Evolutionary conservation across 2,797 vertebrate genomes (phyloP).

Genomic region (Xiphorhynchus erythropygius): DNA sequence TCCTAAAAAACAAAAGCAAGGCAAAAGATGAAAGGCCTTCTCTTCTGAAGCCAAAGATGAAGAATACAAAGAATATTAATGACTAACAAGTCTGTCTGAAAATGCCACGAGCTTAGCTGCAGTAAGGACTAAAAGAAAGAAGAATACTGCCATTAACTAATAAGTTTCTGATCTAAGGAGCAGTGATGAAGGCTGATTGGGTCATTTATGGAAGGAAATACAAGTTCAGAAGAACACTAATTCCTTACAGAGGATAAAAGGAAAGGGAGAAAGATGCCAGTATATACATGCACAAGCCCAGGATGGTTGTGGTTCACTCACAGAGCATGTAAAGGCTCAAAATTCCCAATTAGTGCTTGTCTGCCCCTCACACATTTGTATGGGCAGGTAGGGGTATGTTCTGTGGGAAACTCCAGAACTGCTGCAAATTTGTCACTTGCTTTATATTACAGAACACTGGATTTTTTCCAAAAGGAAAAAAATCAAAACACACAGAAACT

Average conservation of each 20-base stretch:
- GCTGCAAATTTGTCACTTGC: neutral
- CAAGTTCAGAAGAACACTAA: neutral
- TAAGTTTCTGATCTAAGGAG: conserved; percentile 30
- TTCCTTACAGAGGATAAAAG: neutral
- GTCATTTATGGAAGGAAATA: neutral
- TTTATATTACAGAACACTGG: neutral
- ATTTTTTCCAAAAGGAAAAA: neutral
- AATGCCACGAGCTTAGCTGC: neutral
- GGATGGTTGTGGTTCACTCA: neutral
- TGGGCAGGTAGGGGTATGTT: rapidly evolving
- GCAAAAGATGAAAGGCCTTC: conserved; percentile 55
- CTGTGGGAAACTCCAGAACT: neutral
- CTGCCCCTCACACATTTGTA: neutral
- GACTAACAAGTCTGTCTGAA: conserved; percentile 48
- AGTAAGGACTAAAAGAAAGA: conserved; percentile 3
- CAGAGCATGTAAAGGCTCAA: neutral
- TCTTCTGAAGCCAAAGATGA: conserved; percentile 61
- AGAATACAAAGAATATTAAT: conserved; percentile 64
- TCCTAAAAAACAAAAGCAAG: conserved; percentile 60
- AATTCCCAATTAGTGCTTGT: neutral
- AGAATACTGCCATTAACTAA: conserved; percentile 28
- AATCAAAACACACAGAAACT: neutral
- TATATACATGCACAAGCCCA: neutral
- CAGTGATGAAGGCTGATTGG: neutral
- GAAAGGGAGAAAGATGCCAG: neutral